A percentile compares a stretch with the other conserved stretches of the same genome.
These are phyloP conservation scores for Geotrypetes seraphini DNA, from an alignment of 2,797 vertebrate genomes.

Conservation along the genomic window DNA sequence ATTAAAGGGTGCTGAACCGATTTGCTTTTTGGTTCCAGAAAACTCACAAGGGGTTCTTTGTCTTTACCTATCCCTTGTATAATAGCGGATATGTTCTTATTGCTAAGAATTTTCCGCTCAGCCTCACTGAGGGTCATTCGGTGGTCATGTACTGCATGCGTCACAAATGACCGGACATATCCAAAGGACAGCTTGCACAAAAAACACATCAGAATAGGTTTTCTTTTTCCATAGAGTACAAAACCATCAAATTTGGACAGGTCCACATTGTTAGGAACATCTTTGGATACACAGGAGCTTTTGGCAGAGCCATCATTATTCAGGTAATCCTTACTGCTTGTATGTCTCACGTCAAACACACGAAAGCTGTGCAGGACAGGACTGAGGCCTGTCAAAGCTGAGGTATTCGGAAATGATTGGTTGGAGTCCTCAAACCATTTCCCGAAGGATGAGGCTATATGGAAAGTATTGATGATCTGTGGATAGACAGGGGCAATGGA, in stretches of 20 bases:
- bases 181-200: constrained; percentile 98
- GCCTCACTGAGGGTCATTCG: constrained; percentile 97
- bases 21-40: constrained; percentile 99
- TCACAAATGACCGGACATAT: constrained; percentile 93
- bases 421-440: constrained; percentile 97
- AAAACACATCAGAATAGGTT: constrained; percentile 99
- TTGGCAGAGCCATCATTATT: constrained; percentile 99
- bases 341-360: constrained; percentile 98
- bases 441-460: constrained; percentile 99
- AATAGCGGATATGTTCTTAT: constrained; percentile 97
- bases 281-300: constrained; percentile 99
- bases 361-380: constrained; percentile 99
- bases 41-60: constrained; percentile 98
- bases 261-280: constrained; percentile 99
- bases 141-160: constrained; percentile 96
- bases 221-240: constrained; percentile 96
- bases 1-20: constrained; percentile 78
- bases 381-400: constrained; percentile 93
- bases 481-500: constrained; percentile 78
- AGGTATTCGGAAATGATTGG: constrained; percentile 98
- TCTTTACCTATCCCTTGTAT: constrained; percentile 99
- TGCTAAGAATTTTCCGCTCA: constrained; percentile 90
- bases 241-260: constrained; percentile 98
- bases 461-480: constrained; percentile 99
- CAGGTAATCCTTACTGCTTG: constrained; percentile 99